A percentile compares a stretch with the other conserved stretches of the same genome.
Conservation (phyloP, 2,797 vertebrate species). For the Gymnothorax reevesii region DNA sequence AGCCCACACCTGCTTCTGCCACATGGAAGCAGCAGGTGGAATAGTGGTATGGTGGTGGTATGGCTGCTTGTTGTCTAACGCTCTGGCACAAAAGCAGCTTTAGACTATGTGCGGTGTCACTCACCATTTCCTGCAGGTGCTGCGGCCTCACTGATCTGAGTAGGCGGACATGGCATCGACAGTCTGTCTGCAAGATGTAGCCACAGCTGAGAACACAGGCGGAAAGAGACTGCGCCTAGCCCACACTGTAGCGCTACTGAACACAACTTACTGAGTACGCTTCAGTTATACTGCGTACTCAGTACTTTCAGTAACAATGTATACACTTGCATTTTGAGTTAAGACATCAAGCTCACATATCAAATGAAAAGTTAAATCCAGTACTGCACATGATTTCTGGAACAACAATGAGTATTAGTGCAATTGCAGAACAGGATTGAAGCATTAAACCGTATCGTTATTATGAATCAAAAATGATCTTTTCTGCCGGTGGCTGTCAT, state of each 20-base stretch:
- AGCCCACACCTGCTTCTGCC: too few species aligned
- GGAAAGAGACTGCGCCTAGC: neutral
- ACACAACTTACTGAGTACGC: neutral
- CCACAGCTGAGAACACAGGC: conserved; percentile 42
- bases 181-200: conserved; percentile 55
- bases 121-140: conserved; percentile 67
- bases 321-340: neutral
- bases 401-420: neutral
- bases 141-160: conserved; percentile 44
- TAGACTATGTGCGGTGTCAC: conserved; percentile 33
- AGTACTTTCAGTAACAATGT: neutral
- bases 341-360: neutral
- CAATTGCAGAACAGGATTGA: neutral
- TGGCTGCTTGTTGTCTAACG: too few species aligned
- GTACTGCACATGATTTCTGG: neutral
- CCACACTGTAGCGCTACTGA: neutral
- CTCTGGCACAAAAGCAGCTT: neutral
- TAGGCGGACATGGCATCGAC: conserved; percentile 30
- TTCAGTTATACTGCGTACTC: neutral
- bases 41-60: too few species aligned
- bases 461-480: neutral
- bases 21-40: too few species aligned
- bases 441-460: neutral
- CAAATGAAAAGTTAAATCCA: neutral
- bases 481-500: neutral